These are phyloP conservation scores for Hymenopus coronatus DNA, from an alignment of 2,888 invertebrate genomes.

Conservation along the genomic window DNA sequence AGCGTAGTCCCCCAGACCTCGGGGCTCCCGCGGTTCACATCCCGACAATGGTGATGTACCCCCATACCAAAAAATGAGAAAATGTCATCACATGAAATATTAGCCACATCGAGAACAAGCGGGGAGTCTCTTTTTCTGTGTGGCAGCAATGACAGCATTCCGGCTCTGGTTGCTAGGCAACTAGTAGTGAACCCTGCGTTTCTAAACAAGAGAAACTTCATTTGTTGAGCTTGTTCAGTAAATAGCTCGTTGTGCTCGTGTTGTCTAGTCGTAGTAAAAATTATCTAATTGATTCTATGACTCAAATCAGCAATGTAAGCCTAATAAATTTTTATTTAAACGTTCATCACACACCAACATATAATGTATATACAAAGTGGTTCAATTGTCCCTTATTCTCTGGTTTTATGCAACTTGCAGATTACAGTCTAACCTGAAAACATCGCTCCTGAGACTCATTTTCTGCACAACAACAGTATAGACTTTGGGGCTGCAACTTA, in stretches of 20 bases:
- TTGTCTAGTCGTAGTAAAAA: too few relatives aligned
- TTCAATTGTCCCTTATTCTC: too few relatives aligned
- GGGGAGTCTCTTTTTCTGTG: not conserved
- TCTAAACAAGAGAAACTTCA: not conserved
- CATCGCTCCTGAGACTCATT: too few relatives aligned
- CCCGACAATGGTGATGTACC: not conserved
- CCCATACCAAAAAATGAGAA: not conserved
- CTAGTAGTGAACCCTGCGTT: not conserved
- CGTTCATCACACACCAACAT: too few relatives aligned
- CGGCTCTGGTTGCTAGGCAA: not conserved
- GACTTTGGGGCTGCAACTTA: too few relatives aligned
- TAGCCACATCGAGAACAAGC: not conserved
- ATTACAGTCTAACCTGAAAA: too few relatives aligned
- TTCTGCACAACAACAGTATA: too few relatives aligned
- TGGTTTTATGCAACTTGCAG: too few relatives aligned
- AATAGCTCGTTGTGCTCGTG: not conserved
- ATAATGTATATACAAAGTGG: too few relatives aligned
- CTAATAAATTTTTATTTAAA: too few relatives aligned
- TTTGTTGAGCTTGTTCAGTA: not conserved
- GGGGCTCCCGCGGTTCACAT: not conserved
- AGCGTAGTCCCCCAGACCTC: not conserved
- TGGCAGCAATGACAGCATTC: not conserved
- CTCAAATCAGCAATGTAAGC: too few relatives aligned
- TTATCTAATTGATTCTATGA: too few relatives aligned
- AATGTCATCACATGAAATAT: not conserved